Evolutionary conservation across 2,113 vertebrate species (phyloP).

Genomic region (Scomber scombrus): DNA sequence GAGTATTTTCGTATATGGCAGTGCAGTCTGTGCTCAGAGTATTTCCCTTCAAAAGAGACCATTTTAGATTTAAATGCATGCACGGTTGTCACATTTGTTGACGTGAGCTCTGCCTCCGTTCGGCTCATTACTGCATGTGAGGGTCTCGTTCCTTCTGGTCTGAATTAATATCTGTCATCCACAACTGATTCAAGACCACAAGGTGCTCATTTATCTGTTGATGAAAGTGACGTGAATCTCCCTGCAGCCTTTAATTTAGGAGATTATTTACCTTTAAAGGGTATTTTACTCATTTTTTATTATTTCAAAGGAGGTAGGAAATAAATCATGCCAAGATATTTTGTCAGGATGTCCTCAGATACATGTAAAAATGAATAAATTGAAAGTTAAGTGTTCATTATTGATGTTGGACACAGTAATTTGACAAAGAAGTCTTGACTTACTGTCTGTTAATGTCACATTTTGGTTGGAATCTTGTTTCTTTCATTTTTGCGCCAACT

Average conservation of each 20-base stretch:
- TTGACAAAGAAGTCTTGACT: too few species aligned
- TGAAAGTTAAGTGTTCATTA: too few species aligned
- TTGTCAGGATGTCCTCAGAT: background rate
- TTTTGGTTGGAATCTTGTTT: background rate
- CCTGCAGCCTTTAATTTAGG: conserved; percentile 5
- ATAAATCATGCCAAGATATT: background rate
- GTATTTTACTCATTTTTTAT: too few species aligned
- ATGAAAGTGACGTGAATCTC: background rate
- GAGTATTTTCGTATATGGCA: too few species aligned
- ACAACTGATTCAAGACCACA: background rate
- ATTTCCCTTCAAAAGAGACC: background rate
- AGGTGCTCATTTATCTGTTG: background rate
- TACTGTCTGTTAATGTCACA: conserved; percentile 12
- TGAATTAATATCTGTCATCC: conserved; percentile 7
- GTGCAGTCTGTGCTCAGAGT: too few species aligned
- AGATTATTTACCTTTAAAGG: too few species aligned
- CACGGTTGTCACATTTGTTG: background rate
- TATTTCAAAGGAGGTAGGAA: background rate
- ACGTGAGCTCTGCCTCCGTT: background rate
- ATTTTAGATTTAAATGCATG: background rate
- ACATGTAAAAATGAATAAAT: too few species aligned
- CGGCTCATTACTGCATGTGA: background rate
- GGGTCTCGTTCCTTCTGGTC: background rate
- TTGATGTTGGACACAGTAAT: too few species aligned
- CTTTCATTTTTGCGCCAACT: background rate